A percentile compares a stretch with the other conserved stretches of the same genome.
These are phyloP conservation scores for Caenorhabditis panamensis DNA, from an alignment of 2,888 invertebrate species.

Conservation along the genomic window DNA sequence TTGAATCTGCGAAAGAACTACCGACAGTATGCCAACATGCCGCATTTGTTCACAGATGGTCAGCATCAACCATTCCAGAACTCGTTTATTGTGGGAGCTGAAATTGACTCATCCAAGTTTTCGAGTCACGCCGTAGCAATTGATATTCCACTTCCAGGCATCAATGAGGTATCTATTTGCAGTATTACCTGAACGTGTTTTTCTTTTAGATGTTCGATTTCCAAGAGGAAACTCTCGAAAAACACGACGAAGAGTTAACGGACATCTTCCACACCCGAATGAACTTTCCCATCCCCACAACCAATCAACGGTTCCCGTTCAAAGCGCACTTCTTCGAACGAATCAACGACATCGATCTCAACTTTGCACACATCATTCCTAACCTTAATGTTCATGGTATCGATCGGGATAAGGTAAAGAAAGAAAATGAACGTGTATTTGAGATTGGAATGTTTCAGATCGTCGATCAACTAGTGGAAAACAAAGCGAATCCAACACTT, in stretches of 20 bases:
- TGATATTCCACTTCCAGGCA: conserved; percentile 69
- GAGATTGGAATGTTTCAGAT: no score
- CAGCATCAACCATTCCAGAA: conserved; percentile 69
- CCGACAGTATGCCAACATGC: conserved; percentile 68
- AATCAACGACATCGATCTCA: conserved; percentile 67
- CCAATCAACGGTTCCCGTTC: conserved; percentile 68
- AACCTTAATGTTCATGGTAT: conserved; percentile 66
- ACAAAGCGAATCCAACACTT: conserved; percentile 70
- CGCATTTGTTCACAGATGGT: conserved; percentile 69
- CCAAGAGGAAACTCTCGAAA: conserved; percentile 69
- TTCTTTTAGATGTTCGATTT: conserved; percentile 67
- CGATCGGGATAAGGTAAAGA: conserved; percentile 58
- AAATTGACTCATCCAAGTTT: conserved; percentile 69
- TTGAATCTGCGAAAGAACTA: conserved; percentile 65
- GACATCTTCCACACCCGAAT: conserved; percentile 70
- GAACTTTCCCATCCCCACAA: conserved; percentile 68
- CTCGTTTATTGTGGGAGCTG: conserved; percentile 70
- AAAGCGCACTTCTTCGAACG: conserved; percentile 71
- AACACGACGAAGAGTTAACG: conserved; percentile 66
- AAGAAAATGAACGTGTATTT: no score
- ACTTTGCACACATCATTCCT: conserved; percentile 68
- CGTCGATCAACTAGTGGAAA: conserved; percentile 64
- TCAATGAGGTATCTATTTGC: conserved; percentile 60
- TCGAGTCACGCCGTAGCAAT: conserved; percentile 66
- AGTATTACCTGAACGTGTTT: not conserved